These are phyloP conservation scores for Stenurella melanura DNA, from an alignment of 2,888 invertebrate species.

Conservation along the genomic window DNA sequence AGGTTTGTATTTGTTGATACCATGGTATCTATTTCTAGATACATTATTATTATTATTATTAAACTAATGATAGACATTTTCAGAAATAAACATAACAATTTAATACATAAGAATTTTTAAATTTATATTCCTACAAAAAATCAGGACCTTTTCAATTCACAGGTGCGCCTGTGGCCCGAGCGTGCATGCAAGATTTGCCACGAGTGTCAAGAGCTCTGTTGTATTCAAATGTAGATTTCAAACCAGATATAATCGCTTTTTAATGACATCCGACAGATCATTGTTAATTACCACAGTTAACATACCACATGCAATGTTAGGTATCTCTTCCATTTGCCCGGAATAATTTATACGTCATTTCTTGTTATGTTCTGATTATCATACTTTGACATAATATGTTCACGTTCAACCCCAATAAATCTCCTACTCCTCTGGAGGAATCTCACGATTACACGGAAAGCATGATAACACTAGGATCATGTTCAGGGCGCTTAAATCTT, in stretches of 20 bases:
- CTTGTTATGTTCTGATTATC: constrained; percentile 37
- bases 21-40: too few species aligned
- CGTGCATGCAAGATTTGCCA: constrained; percentile 13
- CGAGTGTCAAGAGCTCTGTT: constrained; percentile 13
- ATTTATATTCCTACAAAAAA: too few species aligned
- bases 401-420: constrained; percentile 36
- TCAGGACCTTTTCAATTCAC: background rate
- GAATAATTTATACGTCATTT: constrained; percentile 38
- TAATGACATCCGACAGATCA: constrained; percentile 39
- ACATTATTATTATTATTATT: too few species aligned
- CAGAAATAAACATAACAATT: too few species aligned
- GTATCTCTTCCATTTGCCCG: constrained; percentile 31
- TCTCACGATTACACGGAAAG: constrained; percentile 24
- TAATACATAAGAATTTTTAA: too few species aligned
- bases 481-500: constrained; percentile 10
- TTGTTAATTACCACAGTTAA: constrained; percentile 36
- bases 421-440: constrained; percentile 4
- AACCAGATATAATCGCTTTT: constrained; percentile 35
- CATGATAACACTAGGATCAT: constrained; percentile 24
- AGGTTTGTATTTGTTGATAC: too few species aligned
- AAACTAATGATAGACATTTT: too few species aligned
- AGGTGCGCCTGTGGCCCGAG: background rate
- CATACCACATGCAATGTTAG: constrained; percentile 23
- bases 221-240: constrained; percentile 35
- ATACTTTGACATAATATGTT: constrained; percentile 24